Percentiles rank a stretch among this genome's conserved stretches.
phyloP scores from a whole-genome alignment of 2,113 vertebrate species.

The Rynchops niger region DNA sequence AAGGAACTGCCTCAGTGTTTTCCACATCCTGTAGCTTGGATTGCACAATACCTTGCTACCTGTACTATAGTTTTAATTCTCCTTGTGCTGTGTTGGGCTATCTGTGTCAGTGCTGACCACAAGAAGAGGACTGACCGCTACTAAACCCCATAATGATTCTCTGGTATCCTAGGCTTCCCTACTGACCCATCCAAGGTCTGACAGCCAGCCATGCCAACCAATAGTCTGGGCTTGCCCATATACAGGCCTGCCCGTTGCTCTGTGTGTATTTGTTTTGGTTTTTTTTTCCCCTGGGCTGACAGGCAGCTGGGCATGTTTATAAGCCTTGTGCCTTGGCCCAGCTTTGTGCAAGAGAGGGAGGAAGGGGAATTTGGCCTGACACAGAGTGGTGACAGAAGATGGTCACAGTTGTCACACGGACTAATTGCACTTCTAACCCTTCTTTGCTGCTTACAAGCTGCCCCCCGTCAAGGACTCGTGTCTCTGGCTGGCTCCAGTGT shows the following conservation, averaged over 20 bases:
- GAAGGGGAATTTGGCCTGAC: constrained; percentile 17
- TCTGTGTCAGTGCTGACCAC: background rate
- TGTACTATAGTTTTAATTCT: background rate
- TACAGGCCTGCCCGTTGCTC: constrained; percentile 16
- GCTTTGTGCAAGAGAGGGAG: background rate
- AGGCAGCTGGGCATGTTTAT: constrained; percentile 22
- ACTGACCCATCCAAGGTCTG: background rate
- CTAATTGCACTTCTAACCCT: constrained; percentile 49
- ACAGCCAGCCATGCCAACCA: background rate
- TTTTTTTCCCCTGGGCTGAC: background rate
- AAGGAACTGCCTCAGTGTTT: background rate
- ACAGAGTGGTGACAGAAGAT: constrained; percentile 23
- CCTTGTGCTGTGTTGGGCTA: background rate
- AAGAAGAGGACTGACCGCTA: background rate
- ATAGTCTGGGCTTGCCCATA: constrained; percentile 14
- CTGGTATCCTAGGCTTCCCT: background rate
- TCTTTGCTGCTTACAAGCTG: constrained; percentile 16
- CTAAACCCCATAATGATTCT: background rate
- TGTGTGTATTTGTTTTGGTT: background rate
- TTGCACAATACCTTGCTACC: background rate
- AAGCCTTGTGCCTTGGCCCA: background rate
- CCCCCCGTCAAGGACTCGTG: background rate
- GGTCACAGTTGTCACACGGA: constrained; percentile 1
- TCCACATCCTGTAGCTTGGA: background rate
- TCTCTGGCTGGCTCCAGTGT: background rate